Evolutionary conservation across 2,888 invertebrate species (phyloP).

Genomic region (Agrotis segetum): DNA sequence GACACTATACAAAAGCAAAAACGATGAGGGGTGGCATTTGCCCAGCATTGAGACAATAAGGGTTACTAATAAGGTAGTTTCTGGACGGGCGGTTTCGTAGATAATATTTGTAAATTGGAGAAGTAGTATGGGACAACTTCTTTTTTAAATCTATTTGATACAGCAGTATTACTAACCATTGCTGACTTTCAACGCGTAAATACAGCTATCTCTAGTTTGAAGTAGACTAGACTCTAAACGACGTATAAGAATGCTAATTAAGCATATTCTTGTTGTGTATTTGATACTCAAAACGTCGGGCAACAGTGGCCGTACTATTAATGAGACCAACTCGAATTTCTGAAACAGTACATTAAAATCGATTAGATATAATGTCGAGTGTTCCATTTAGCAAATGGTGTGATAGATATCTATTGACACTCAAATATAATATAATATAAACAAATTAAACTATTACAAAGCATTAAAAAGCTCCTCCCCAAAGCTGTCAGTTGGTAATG

Average conservation of each 20-base stretch:
- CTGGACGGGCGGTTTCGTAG: too few relatives aligned
- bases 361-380: background rate
- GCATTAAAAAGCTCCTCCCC: too few relatives aligned
- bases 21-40: too few relatives aligned
- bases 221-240: background rate
- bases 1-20: too few relatives aligned
- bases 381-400: background rate
- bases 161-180: background rate
- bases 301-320: background rate
- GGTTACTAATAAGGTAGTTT: too few relatives aligned
- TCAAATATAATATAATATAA: too few relatives aligned
- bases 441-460: too few relatives aligned
- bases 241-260: background rate
- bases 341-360: background rate
- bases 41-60: too few relatives aligned
- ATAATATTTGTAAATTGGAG: too few relatives aligned
- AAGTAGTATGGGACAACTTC: too few relatives aligned
- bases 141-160: background rate
- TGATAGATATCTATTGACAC: too few relatives aligned
- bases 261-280: background rate
- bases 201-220: background rate
- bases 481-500: too few relatives aligned
- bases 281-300: background rate
- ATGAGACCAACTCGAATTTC: background rate
- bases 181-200: background rate